Percentiles rank a stretch among this genome's conserved stretches.
Conservation (phyloP, 53 echinoderm and acorn worm species). For the Astropecten irregularis region DNA sequence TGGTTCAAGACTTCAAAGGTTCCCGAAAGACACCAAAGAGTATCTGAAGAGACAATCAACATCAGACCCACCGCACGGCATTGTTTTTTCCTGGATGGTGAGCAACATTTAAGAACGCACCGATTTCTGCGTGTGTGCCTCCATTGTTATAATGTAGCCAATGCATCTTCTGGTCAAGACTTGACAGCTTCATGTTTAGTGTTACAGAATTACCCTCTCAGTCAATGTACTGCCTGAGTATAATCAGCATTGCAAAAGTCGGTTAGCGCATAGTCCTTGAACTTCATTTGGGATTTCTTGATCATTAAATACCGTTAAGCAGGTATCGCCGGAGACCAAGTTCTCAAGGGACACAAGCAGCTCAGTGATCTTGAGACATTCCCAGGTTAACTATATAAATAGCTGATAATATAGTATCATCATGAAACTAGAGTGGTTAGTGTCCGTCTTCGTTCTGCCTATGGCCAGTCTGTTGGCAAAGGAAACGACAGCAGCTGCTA, state of each 20-base stretch:
- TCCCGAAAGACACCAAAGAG: slow-evolving; percentile 13
- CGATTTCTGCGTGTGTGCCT: neutral
- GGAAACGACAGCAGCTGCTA: slow-evolving; percentile 94
- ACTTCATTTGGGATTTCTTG: slow-evolving; percentile 19
- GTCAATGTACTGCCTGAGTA: slow-evolving; percentile 14
- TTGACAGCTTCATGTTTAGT: neutral
- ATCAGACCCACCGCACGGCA: slow-evolving; percentile 6
- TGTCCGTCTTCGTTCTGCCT: slow-evolving; percentile 86
- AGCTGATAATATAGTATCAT: neutral
- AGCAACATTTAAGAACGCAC: slow-evolving; percentile 11
- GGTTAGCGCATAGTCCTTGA: slow-evolving; percentile 14
- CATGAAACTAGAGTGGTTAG: slow-evolving; percentile 94
- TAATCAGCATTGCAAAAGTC: neutral
- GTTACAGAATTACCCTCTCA: neutral
- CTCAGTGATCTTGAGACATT: slow-evolving; percentile 3
- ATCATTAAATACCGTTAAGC: slow-evolving; percentile 22
- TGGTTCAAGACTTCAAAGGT: slow-evolving; percentile 25
- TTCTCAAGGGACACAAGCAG: slow-evolving; percentile 21
- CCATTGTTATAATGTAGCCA: slow-evolving; percentile 14
- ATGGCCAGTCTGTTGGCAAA: slow-evolving; percentile 92
- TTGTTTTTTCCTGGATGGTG: slow-evolving; percentile 12
- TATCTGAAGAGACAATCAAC: neutral
- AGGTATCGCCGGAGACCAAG: neutral
- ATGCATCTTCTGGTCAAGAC: slow-evolving; percentile 2
- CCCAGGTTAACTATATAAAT: slow-evolving; percentile 12